Evolutionary conservation across 2,113 vertebrate genomes (phyloP).

Genomic region (Prinia subflava): DNA sequence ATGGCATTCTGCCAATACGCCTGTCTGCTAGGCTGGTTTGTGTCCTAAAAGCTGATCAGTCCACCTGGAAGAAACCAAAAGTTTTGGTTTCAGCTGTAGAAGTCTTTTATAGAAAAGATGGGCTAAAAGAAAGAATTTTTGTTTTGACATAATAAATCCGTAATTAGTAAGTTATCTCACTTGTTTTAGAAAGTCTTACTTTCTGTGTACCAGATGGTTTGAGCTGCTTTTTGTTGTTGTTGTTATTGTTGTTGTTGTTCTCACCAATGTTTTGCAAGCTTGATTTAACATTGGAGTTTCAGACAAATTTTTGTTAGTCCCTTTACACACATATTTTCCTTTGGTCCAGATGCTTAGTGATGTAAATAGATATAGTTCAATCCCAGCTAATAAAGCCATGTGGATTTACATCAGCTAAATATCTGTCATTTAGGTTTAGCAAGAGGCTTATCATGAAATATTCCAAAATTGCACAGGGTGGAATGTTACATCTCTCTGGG

Average conservation of each 20-base stretch:
- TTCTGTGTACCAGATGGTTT: background rate
- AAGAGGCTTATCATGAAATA: background rate
- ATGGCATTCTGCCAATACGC: background rate
- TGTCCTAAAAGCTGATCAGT: background rate
- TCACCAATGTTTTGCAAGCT: background rate
- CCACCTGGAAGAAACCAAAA: background rate
- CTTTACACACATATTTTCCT: background rate
- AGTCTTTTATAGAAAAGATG: background rate
- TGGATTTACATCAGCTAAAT: background rate
- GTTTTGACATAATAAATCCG: background rate
- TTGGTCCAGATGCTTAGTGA: background rate
- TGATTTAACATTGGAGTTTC: background rate
- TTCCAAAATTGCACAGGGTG: background rate
- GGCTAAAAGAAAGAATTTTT: background rate
- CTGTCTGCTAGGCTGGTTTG: background rate
- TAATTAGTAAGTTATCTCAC: background rate
- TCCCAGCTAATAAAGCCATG: background rate
- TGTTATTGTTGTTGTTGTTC: background rate
- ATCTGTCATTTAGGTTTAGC: background rate
- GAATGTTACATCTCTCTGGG: no score
- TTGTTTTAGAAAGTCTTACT: background rate
- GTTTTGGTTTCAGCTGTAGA: background rate
- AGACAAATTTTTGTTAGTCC: background rate
- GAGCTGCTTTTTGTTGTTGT: rapidly evolving
- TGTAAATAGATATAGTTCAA: background rate